Percentiles rank a stretch among this genome's conserved stretches.
phyloP scores from a whole-genome alignment of 2,888 invertebrate species.

The Stenchaetothrips biformis region DNA sequence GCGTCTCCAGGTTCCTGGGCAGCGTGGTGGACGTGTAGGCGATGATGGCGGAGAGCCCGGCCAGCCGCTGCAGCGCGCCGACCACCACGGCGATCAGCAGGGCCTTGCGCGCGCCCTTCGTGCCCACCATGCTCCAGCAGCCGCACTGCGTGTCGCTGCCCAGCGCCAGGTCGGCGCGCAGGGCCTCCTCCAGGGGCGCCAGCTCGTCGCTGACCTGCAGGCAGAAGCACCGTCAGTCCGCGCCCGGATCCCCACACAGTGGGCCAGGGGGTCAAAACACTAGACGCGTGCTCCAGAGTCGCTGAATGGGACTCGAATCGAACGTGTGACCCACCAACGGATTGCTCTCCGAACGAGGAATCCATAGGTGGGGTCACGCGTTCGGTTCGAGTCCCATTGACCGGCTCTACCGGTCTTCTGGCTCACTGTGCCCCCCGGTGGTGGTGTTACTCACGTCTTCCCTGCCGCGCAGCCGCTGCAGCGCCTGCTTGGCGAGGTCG shows the following conservation, averaged over 20 bases:
- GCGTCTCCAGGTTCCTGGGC: neutral
- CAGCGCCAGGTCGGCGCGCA: neutral
- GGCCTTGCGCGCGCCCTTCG: neutral
- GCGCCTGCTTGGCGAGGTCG: neutral
- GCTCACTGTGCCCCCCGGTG: too few species aligned
- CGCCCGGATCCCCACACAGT: neutral
- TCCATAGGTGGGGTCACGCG: too few species aligned
- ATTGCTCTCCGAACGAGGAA: too few species aligned
- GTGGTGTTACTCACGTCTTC: neutral
- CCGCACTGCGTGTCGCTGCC: constrained; percentile 1
- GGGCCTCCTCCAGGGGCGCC: neutral
- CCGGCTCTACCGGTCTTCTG: too few species aligned
- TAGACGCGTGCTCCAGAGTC: too few species aligned
- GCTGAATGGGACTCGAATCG: too few species aligned
- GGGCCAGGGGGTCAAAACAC: too few species aligned
- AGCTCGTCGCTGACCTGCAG: neutral
- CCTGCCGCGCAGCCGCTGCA: neutral
- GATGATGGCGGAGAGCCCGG: constrained; percentile 4
- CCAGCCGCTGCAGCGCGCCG: constrained; percentile 10
- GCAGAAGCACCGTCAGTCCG: neutral
- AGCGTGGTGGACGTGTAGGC: constrained; percentile 12
- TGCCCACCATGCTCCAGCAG: neutral
- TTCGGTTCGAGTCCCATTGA: too few species aligned
- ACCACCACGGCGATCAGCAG: neutral
- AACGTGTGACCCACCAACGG: too few species aligned